Evolutionary conservation across 1,140 invertebrate species (phyloP), one percentile per base, ranked within the genome.

Genomic region (Scylla paramamosain): DNA sequence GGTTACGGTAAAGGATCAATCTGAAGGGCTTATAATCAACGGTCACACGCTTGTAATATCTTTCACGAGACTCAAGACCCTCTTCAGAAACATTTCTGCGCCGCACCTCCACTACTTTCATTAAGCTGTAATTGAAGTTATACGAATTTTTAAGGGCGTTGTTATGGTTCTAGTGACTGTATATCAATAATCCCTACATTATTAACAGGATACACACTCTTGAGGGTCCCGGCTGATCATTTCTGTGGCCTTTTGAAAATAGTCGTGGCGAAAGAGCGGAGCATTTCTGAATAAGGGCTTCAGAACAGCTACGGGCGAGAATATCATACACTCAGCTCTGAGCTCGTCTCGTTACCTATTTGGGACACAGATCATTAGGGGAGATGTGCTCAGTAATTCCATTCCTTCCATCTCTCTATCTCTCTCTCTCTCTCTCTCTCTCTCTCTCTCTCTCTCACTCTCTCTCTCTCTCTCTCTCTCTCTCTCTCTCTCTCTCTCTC

Each of bases 381-480:
- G n/a, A n/a, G n/a, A n/a, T n/a, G n/a, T 77, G 67, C 20, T 7
- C n/a, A n/a, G 10, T 77, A 59, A 20, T 59, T 59, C 39, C 39
- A 77, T n/a, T 77, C 25, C 67, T 7, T 77, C 67, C 25, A 12
- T 77, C 1, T 77, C 67, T 77, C 67, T 77, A 6, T 77, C 67
- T 77, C 67, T 77, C 67, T 77, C 67, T 77, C 67, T 77, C 67
- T 77, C 67, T 77, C 67, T 67, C 59, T 67, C 59, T 67, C 59
- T 67, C 59, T 67, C 59, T 67, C 59, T 67, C 59, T 67, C 59
- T 67, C 59, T 67, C 59, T 67, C 59, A 10, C 59, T 67, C 59
- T 67, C 59, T 67, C 59, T 67, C 59, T 67, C 59, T 67, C 59
- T 67, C 59, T 67, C 59, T 67, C 59, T 67, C 59, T 67, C 59